Evolutionary conservation across 2,113 vertebrate species (phyloP), one percentile per base, ranked within the genome.

Genomic region (Siphamia tubifer): DNA sequence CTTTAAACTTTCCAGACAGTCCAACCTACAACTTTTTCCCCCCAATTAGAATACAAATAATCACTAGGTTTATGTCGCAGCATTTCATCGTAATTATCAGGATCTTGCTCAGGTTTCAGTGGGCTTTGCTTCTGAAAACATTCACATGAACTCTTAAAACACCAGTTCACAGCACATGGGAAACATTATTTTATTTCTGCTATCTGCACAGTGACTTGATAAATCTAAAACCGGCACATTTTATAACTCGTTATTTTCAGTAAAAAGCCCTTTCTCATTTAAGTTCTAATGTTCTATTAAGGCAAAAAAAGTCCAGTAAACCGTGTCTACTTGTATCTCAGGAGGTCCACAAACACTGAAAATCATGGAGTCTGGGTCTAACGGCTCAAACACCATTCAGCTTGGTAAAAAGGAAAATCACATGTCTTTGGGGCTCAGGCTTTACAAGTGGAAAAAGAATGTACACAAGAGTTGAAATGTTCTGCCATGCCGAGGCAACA

Each of bases 131-230:
- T 16, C n/a, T n/a, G n/a, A n/a, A 8, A 55, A 15, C 25, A 16
- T 12, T 52, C 13, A 17, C n/a, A 34, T n/a, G n/a, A n/a, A n/a
- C n/a, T n/a, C n/a, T n/a, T n/a, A 24, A 36, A 34, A 51, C 15
- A 49, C 7, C 2, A 45, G 23, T 49, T 17, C 17, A 71, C 19
- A 65, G 12, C 44, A 48, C 54, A 28, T 81, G 54, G 62, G 38
- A 51, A 77, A 85, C 72, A 27, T n/a, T 2, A 1, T 58, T 88
- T 89, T 88, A 89, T 86, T 89, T 8, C 25, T 10, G 35, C 40
- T 42, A 25, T 69, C 21, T 8, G 61, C 62, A 13, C 13, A 1
- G 2, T 24, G 56, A 28, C 42, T n/a, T 35, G 25, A 30, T 49
- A 88, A 81, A 81, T 62, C 45, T 68, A 49, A 71, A 75, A 75